Evolutionary conservation across 2,797 vertebrate genomes (phyloP).

Genomic region (Phylloscopus collybita): DNA sequence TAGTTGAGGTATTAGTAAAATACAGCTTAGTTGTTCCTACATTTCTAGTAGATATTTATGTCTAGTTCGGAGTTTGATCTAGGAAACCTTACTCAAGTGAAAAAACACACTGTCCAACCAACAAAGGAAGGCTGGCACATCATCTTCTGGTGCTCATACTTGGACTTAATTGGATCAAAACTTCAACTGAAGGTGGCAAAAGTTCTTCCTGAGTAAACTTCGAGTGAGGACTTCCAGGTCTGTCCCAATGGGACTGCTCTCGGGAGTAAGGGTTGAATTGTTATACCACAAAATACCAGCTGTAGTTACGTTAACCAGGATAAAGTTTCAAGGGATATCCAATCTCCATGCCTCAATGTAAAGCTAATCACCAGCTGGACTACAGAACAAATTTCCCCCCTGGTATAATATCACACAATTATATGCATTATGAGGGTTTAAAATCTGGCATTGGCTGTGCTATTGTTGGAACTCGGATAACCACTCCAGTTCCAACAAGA

Average conservation of each 20-base stretch:
- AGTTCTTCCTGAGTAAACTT: constrained; percentile 18
- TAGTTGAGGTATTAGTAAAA: background rate
- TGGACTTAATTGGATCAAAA: background rate
- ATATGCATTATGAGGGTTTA: constrained; percentile 69
- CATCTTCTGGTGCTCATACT: background rate
- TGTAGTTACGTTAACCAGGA: constrained; percentile 67
- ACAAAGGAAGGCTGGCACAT: background rate
- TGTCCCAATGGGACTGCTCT: constrained; percentile 25
- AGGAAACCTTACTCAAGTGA: background rate
- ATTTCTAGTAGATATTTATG: background rate
- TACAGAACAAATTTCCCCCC: constrained; percentile 69
- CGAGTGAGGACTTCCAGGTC: constrained; percentile 22
- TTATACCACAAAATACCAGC: constrained; percentile 67
- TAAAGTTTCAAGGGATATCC: constrained; percentile 68
- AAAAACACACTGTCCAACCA: background rate
- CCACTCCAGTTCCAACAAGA: constrained; percentile 56
- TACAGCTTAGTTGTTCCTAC: background rate
- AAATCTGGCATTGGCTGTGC: constrained; percentile 68
- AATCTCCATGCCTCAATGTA: constrained; percentile 58
- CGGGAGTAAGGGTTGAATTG: constrained; percentile 48
- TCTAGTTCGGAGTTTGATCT: background rate
- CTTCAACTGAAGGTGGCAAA: background rate
- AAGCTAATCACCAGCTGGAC: constrained; percentile 71
- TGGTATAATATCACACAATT: constrained; percentile 69
- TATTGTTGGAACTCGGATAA: constrained; percentile 68